Evolutionary conservation across 2,797 vertebrate species (phyloP).

Genomic region (Echiichthys vipera): DNA sequence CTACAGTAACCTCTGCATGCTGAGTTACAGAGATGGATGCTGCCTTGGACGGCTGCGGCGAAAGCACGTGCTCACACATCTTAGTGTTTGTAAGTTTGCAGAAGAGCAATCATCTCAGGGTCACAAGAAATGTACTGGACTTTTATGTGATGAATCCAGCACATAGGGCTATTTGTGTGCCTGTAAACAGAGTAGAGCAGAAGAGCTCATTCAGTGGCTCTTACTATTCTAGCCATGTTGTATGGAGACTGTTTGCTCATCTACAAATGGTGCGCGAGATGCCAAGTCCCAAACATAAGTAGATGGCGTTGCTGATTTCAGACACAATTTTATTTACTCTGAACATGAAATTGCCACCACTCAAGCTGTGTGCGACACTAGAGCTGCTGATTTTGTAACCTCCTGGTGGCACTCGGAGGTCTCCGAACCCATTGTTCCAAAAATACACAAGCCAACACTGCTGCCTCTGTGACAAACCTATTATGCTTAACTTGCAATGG

Average conservation of each 20-base stretch:
- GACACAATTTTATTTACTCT: conserved; percentile 70
- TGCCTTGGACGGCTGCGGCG: conserved; percentile 6
- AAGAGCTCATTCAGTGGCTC: conserved; percentile 52
- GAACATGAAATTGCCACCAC: conserved; percentile 69
- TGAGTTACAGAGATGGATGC: conserved; percentile 75
- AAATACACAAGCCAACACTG: conserved; percentile 59
- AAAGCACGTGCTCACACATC: not conserved
- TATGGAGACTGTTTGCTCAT: conserved; percentile 57
- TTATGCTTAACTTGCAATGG: conserved; percentile 47
- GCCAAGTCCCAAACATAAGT: conserved; percentile 65
- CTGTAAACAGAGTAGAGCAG: conserved; percentile 50
- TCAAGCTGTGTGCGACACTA: conserved; percentile 69
- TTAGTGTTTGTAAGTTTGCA: conserved; percentile 23
- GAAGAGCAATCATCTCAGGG: conserved; percentile 29
- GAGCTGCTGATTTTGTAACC: conserved; percentile 62
- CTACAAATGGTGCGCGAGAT: conserved; percentile 63
- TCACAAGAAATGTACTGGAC: conserved; percentile 43
- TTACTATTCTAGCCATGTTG: conserved; percentile 55
- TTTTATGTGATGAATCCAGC: conserved; percentile 44
- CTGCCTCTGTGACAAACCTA: conserved; percentile 48
- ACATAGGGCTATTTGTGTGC: conserved; percentile 53
- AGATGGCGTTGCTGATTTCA: conserved; percentile 63
- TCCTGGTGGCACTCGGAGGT: conserved; percentile 62
- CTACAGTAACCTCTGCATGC: conserved; percentile 73
- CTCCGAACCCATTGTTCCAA: conserved; percentile 54